These are phyloP conservation scores for Sturmia bella DNA, from an alignment of 2,888 invertebrate species.

Conservation along the genomic window DNA sequence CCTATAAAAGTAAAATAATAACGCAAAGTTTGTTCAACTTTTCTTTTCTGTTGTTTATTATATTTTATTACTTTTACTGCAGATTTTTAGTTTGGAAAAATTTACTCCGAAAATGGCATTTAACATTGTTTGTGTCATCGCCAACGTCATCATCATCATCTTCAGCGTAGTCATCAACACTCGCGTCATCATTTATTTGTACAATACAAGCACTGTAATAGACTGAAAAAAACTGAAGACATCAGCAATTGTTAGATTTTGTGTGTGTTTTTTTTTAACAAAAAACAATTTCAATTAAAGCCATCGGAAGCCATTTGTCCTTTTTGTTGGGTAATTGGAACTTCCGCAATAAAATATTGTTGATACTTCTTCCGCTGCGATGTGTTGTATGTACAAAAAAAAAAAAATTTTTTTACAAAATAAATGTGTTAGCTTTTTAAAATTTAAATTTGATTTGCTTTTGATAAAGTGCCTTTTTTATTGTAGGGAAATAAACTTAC, in stretches of 20 bases:
- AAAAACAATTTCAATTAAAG: constrained; percentile 69
- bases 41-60: constrained; percentile 16
- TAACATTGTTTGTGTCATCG: constrained; percentile 54
- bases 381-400: background rate
- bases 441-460: constrained; percentile 15
- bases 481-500: background rate
- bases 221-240: constrained; percentile 54
- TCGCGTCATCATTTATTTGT: constrained; percentile 34
- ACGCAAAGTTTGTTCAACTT: constrained; percentile 31
- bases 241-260: constrained; percentile 59
- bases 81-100: constrained; percentile 37
- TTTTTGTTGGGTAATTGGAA: constrained; percentile 72
- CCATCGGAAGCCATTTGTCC: constrained; percentile 70
- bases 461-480: background rate
- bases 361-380: constrained; percentile 10
- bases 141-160: constrained; percentile 35
- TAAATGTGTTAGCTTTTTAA: background rate
- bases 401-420: too few relatives aligned
- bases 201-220: constrained; percentile 43
- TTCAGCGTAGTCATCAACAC: constrained; percentile 19
- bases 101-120: constrained; percentile 54
- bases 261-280: constrained; percentile 24
- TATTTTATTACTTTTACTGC: constrained; percentile 51
- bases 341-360: constrained; percentile 63
- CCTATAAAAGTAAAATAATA: background rate